phyloP scores from a whole-genome alignment of 2,888 invertebrate genomes.

The Himalopsyche kuldschensis region DNA sequence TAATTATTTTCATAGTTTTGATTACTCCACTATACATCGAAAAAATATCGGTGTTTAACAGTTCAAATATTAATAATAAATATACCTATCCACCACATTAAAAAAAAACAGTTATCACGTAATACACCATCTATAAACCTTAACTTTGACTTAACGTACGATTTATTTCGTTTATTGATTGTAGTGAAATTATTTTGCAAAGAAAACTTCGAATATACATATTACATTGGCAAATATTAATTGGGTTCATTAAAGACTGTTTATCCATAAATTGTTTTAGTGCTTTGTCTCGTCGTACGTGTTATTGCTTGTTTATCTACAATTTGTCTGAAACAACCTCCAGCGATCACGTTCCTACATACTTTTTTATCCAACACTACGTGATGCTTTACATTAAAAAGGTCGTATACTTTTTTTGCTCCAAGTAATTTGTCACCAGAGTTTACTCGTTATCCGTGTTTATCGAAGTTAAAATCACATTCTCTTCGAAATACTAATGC shows the following conservation, averaged over 20 bases:
- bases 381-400: background rate
- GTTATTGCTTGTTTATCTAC: background rate
- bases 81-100: too few relatives aligned
- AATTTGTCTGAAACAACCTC: background rate
- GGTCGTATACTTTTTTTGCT: background rate
- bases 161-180: too few relatives aligned
- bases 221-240: background rate
- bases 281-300: background rate
- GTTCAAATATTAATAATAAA: too few relatives aligned
- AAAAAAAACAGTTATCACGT: too few relatives aligned
- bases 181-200: too few relatives aligned
- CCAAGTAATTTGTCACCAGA: background rate
- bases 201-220: background rate
- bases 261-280: background rate
- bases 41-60: too few relatives aligned
- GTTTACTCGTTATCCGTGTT: background rate
- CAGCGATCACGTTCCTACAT: background rate
- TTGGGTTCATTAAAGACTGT: background rate
- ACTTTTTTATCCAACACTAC: background rate
- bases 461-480: background rate
- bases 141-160: too few relatives aligned
- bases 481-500: background rate
- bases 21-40: too few relatives aligned
- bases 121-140: too few relatives aligned
- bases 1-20: too few relatives aligned